These are phyloP conservation scores for Tillus elongatus DNA, from an alignment of 2,888 invertebrate genomes.

Conservation along the genomic window DNA sequence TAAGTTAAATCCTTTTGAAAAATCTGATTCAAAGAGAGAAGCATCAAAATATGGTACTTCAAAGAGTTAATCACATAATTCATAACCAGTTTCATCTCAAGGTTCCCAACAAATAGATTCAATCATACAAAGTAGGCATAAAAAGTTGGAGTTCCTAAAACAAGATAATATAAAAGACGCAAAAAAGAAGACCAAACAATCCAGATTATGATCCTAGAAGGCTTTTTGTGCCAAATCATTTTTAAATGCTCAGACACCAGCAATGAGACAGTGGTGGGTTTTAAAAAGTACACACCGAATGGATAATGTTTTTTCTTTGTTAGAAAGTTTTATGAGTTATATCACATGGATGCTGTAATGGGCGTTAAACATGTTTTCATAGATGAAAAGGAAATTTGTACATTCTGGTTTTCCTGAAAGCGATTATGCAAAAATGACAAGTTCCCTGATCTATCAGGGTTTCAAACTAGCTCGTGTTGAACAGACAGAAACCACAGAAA, in stretches of 20 bases:
- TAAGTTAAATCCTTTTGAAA: too few species aligned
- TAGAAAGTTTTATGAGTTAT: slow-evolving; percentile 98
- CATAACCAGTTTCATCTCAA: too few species aligned
- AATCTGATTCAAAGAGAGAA: too few species aligned
- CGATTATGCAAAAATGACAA: slow-evolving; percentile 84
- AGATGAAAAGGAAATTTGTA: slow-evolving; percentile 93
- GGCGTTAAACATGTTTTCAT: slow-evolving; percentile 86
- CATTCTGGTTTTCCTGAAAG: slow-evolving; percentile 98
- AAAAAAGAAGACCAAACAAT: slow-evolving; percentile 57
- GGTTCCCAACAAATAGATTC: too few species aligned
- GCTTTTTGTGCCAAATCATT: slow-evolving; percentile 78
- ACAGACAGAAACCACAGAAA: slow-evolving; percentile 95
- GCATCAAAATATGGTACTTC: too few species aligned
- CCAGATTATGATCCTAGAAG: slow-evolving; percentile 85
- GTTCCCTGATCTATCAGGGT: slow-evolving; percentile 79
- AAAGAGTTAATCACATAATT: too few species aligned
- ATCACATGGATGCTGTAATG: slow-evolving; percentile 95
- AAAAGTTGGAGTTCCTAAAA: too few species aligned
- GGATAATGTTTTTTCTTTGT: too few species aligned
- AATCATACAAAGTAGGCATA: too few species aligned
- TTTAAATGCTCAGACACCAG: slow-evolving; percentile 73
- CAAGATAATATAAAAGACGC: slow-evolving; percentile 70
- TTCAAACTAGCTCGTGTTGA: slow-evolving; percentile 92
- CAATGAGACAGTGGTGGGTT: slow-evolving; percentile 95
- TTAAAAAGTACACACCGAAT: slow-evolving; percentile 77